Evolutionary conservation across 2,888 invertebrate species (phyloP), one percentile per base, ranked within the genome.

Genomic region (Palloptera scutellata): DNA sequence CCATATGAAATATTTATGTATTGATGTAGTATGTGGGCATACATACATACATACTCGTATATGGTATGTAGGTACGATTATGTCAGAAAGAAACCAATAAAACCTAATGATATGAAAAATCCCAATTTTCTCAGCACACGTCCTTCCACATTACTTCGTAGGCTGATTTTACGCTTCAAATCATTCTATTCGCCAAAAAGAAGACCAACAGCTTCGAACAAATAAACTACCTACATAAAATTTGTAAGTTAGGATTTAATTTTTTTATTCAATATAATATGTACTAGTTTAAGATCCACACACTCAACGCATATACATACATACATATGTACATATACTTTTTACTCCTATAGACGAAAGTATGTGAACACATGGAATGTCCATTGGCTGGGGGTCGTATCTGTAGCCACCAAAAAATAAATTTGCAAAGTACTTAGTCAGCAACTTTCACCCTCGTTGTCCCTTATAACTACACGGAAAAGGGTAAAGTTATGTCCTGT

Each of bases 91-190:
- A 81, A 79, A 78, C 82, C 81, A 81, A 81, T 81, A 81, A 81
- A 81, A 81, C 82, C 81, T 81, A 81, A 81, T 82, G 81, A 81
- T 81, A 82, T 81, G 81, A 81, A 81, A 82, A 79, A 79, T 79
- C 79, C 78, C 80, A 80, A 80, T 79, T 79, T 80, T 78, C 77
- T 78, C 76, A 57, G 15, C 57, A 19, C 15, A 57, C 57, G 48
- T 20, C 15, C 13, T 42, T 74, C 69, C 30, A 12, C 65, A 41
- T 13, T 61, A 60, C 20, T 64, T 17, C 15, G 61, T 17, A 69
- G 74, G 75, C 78, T 78, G 79, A 78, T 78, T 78, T 78, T 79
- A 75, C 79, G 79, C 78, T 78, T 79, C 77, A 73, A 67, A 74
- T 77, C 79, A 78, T 17, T 15, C 11, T n/a, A 15, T 40, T 61